phyloP scores from a whole-genome alignment of 2,888 invertebrate genomes.

The Lobophora halterata region DNA sequence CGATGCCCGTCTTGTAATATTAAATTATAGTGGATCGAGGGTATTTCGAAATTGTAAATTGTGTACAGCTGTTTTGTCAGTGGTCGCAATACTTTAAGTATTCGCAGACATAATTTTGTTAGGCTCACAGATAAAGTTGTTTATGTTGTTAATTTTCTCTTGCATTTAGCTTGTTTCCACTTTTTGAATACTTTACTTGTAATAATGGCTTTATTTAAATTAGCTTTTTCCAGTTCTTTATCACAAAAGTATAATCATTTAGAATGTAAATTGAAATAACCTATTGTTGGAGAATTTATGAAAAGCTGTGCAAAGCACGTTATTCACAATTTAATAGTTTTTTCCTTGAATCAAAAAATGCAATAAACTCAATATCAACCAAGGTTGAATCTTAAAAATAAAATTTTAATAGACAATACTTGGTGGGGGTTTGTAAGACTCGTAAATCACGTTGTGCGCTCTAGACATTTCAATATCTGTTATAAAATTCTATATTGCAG shows the following conservation, averaged over 20 bases:
- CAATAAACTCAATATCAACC: slow-evolving; percentile 15
- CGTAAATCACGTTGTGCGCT: slow-evolving; percentile 20
- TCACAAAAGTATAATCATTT: no score
- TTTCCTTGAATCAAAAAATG: slow-evolving; percentile 14
- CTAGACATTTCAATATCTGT: slow-evolving; percentile 37
- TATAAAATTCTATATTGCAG: slow-evolving; percentile 43
- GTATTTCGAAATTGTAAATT: slow-evolving; percentile 75
- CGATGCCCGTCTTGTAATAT: slow-evolving; percentile 59
- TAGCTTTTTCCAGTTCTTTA: no score
- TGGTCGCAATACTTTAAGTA: slow-evolving; percentile 24
- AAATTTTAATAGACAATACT: slow-evolving; percentile 19
- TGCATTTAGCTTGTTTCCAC: no score
- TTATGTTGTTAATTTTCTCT: slow-evolving; percentile 17
- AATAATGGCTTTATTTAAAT: no score
- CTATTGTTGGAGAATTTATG: slow-evolving; percentile 3
- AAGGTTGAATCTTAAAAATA: slow-evolving; percentile 15
- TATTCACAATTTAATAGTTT: slow-evolving; percentile 19
- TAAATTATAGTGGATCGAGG: slow-evolving; percentile 72
- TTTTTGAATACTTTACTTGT: no score
- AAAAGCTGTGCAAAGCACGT: slow-evolving; percentile 18
- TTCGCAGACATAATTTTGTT: slow-evolving; percentile 24
- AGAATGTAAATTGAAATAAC: slow-evolving; percentile 4
- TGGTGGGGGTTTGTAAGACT: slow-evolving; percentile 13
- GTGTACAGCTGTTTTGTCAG: slow-evolving; percentile 27
- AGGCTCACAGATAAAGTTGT: slow-evolving; percentile 20